Base-by-base conservation (phyloP, 2,888 invertebrate genomes). In the Xanthorhoe spadicearia region DNA sequence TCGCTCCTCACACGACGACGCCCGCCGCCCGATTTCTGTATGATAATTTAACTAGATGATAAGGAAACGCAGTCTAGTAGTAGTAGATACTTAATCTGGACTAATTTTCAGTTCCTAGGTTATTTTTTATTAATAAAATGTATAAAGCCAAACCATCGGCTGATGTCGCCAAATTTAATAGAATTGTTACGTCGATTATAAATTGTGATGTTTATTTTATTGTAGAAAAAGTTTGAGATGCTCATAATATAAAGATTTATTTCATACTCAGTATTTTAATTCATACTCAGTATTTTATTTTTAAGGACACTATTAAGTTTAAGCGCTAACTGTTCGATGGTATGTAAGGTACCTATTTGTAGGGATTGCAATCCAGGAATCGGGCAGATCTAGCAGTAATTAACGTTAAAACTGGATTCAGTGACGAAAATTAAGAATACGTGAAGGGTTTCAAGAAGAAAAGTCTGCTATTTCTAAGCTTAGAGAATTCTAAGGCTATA, bases 51-150 rank as follows among this genome's bases (percentile, higher is more conserved):
- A 32, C 48, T 79, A 77, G 74, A 67, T 74, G 69, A 60, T 79
- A 81, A 76, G 78, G 70, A 76, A 74, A 75, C 68, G 68, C 77
- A 73, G 73, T 72, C 73, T 75, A 75, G 68, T 49, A n/a, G n/a
- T n/a, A n/a, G n/a, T n/a, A n/a, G n/a, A n/a, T n/a, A n/a, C 55
- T 15, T 57, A 58, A 53, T 62, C 38, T 72, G 28, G 61, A 54
- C 50, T 59, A 62, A 56, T 51, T 55, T 61, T 56, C 66, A 64
- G 56, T 61, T 60, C 53, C 51, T 59, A 61, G 58, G 52, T 43
- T 57, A 55, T 53, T 56, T 54, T 53, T 57, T 48, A 19, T 52
- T 57, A 58, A 52, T 60, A 60, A 55, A 65, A 61, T 52, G 38
- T 58, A 59, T 66, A 59, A 53, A 49, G 19, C n/a, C 17, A 56